Base-by-base conservation (phyloP, 1,140 invertebrate genomes). In the Panonychus citri region DNA sequence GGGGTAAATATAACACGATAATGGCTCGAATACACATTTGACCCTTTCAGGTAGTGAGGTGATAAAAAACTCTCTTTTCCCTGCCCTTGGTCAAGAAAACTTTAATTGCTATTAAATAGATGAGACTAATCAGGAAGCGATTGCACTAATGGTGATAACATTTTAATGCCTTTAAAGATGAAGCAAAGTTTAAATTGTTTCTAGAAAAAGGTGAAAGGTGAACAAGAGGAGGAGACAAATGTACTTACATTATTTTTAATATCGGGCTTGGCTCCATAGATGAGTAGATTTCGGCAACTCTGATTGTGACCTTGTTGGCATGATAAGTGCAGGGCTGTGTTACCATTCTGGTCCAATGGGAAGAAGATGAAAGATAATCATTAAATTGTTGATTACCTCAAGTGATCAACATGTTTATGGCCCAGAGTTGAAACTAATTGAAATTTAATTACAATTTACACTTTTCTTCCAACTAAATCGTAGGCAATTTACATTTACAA, bases 251-350 rank as follows among this genome's bases (percentile, higher is more conserved):
- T 90, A 66, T 94, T 94, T 70, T 87, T 84, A 25, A 85, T 69
- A 68, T 93, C 83, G 0, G 88, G 81, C 68, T 83, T 80, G 49
- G 83, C 85, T 0, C 85, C 85, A 25, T 83, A 80, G 57, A 90
- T 74, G 1, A 95, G 73, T 3, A 95, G 72, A 65, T 89, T 84
- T 43, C 90, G 69, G 60, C 85, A 86, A 59, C 83, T 85, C 73
- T 96, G 87, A 71, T 95, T 95, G 70, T 95, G 90, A 0, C 90
- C 89, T 64, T 90, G 91, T 74, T 95, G 89, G 64, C 86, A 89
- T 48, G 85, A 83, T 52, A 95, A 75, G 71, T 96, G 90, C 3
- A 96, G 75, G n/a, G 89, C 77, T 13, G 86, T 82, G 68, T 93
- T 90, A 19, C 88, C 88, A 53, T 82, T 83, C 61, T 81, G 76